Conservation (phyloP, 2,113 vertebrate species). For the Menidia beryllina region DNA sequence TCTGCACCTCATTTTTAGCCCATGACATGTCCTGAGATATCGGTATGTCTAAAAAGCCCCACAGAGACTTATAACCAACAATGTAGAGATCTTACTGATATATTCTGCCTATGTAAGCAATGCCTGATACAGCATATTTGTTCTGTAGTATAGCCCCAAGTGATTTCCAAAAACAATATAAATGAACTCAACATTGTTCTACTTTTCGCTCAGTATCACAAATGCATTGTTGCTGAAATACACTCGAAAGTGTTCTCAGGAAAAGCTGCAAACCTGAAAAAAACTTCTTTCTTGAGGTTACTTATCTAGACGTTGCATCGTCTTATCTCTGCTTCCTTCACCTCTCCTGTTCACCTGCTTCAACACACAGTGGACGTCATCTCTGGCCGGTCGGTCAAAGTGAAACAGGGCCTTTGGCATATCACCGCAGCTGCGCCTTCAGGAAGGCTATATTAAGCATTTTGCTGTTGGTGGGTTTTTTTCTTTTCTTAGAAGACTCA, state of each 20-base stretch:
- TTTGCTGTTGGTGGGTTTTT: neutral
- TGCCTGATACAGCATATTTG: neutral
- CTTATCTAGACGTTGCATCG: too few relatives aligned
- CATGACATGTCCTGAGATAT: neutral
- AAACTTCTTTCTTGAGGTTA: neutral
- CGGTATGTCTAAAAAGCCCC: neutral
- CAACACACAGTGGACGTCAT: conserved; percentile 3
- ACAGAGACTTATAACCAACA: neutral
- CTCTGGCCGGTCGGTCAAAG: neutral
- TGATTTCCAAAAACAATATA: conserved; percentile 1
- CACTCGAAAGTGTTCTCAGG: neutral
- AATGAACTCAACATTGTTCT: neutral
- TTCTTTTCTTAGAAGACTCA: neutral
- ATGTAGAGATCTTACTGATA: neutral
- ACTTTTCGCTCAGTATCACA: neutral
- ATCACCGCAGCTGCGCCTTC: conserved; percentile 1
- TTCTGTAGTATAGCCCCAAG: neutral
- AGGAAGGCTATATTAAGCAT: neutral
- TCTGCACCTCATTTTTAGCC: neutral
- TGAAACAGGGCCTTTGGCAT: neutral
- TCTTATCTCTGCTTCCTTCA: neutral
- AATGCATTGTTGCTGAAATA: neutral
- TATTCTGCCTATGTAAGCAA: neutral
- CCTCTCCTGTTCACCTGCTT: neutral
- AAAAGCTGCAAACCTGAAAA: neutral